Evolutionary conservation across 2,113 vertebrate genomes (phyloP), one percentile per base, ranked within the genome.

Genomic region (Microtus richardsoni): DNA sequence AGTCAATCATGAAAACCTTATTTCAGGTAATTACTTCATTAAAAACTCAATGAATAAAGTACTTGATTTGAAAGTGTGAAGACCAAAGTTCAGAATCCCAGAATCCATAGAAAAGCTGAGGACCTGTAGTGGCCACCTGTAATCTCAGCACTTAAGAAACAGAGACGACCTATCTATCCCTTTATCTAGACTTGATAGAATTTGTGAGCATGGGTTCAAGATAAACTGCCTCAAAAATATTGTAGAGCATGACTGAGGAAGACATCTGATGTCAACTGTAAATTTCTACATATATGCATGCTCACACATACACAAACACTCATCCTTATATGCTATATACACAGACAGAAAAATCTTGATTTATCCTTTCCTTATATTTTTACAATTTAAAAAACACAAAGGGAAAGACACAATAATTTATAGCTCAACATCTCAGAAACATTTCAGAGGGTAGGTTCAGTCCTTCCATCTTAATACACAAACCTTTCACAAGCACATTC

Each of bases 371-470:
- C 5, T 28, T 30, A 24, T 22, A 66, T 1, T 13, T 33, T 92
- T 66, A 91, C 71, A 62, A 49, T 89, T 90, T 74, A 73, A 41
- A 94, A 88, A n/a, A 30, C n/a, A 77, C 47, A 82, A 75, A 36
- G 47, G 4, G n/a, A 66, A 80, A 78, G 60, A 54, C n/a, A 62
- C 16, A 60, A 24, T 70, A 91, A 80, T 84, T 71, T 36, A 70
- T 77, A 52, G 60, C 68, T 68, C 9, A 49, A 2, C 3, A 74
- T 87, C n/a, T 91, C 16, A 84, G 62, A 92, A 11, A 80, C 0
- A 36, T 66, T 7, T 3, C 0, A 1, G 41, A 30, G 9, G 80
- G 0, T 73, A 0, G 0, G 28, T 0, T 77, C 58, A 66, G 49
- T 58, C 60, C 44, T 95, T 87, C 21, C 21, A n/a, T 7, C 83